These are phyloP conservation scores for Xenopus borealis DNA, from an alignment of 2,113 vertebrate species.

Conservation along the genomic window DNA sequence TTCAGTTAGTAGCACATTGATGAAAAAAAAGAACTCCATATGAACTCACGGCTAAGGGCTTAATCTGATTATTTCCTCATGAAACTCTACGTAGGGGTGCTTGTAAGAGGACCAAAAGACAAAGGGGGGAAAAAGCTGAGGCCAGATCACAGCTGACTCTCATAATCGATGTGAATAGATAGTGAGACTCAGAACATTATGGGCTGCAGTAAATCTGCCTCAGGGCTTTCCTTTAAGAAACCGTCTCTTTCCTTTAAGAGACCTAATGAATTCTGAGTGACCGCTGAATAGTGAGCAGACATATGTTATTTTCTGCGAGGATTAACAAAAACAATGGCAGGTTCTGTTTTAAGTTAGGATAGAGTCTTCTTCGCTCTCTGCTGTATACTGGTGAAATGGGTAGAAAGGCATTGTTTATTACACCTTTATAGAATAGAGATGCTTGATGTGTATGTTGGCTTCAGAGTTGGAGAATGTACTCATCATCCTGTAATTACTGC, in stretches of 20 bases:
- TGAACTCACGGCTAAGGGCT: conserved; percentile 75
- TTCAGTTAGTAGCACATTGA: conserved; percentile 77
- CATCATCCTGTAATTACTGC: no score
- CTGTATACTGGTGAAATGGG: not conserved
- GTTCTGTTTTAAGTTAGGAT: conserved; percentile 25
- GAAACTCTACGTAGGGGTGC: conserved; percentile 79
- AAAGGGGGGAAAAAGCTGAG: conserved; percentile 54
- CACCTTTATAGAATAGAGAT: no score
- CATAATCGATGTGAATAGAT: conserved; percentile 71
- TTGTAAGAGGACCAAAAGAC: conserved; percentile 68
- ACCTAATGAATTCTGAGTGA: conserved; percentile 73
- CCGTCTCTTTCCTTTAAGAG: conserved; percentile 61
- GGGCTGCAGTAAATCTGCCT: conserved; percentile 60
- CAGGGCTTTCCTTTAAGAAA: conserved; percentile 61
- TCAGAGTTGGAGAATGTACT: no score
- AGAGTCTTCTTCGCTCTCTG: not conserved
- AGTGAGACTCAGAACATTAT: conserved; percentile 61
- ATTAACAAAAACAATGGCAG: conserved; percentile 58
- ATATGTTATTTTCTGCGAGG: conserved; percentile 56
- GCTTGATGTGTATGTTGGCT: no score
- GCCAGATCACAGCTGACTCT: conserved; percentile 73
- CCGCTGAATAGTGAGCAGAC: conserved; percentile 62
- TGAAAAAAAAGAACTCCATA: conserved; percentile 72
- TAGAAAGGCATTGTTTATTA: no score
- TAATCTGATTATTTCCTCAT: conserved; percentile 87